Percentiles rank a stretch among this genome's conserved stretches.
Evolutionary conservation across 2,113 vertebrate species (phyloP).

Genomic region (Hemibagrus wyckioides): DNA sequence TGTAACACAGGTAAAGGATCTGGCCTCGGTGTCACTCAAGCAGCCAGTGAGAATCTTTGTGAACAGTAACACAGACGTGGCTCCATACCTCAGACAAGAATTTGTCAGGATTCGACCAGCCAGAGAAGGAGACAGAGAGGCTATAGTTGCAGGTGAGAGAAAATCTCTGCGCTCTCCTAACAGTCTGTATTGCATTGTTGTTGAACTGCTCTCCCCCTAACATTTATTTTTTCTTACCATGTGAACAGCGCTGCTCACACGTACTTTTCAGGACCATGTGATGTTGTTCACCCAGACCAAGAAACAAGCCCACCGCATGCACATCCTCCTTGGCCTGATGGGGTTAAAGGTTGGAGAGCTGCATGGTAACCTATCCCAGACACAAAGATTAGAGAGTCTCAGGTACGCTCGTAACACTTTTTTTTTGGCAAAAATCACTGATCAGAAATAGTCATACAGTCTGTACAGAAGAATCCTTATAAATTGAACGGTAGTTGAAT

Average conservation of each 20-base stretch:
- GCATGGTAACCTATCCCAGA: constrained; percentile 94
- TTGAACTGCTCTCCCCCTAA: neutral
- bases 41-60: constrained; percentile 91
- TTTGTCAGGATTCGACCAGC: constrained; percentile 89
- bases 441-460: neutral
- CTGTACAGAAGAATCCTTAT: neutral
- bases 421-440: neutral
- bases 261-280: constrained; percentile 93
- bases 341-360: constrained; percentile 93
- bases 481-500: neutral
- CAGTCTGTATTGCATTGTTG: neutral
- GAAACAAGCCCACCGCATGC: constrained; percentile 96
- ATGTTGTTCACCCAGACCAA: constrained; percentile 98
- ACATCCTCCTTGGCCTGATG: constrained; percentile 93
- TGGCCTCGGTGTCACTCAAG: constrained; percentile 92
- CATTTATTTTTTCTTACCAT: neutral
- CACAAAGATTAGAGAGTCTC: constrained; percentile 89
- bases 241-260: constrained; percentile 84
- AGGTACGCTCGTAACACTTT: constrained; percentile 70
- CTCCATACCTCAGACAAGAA: constrained; percentile 93
- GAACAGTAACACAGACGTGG: constrained; percentile 97
- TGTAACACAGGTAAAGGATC: constrained; percentile 85
- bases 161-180: neutral
- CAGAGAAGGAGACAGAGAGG: constrained; percentile 91
- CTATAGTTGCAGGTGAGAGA: constrained; percentile 84